These are phyloP conservation scores for Drosophila peninsularis DNA, from an alignment of 2,888 invertebrate genomes.

Conservation along the genomic window DNA sequence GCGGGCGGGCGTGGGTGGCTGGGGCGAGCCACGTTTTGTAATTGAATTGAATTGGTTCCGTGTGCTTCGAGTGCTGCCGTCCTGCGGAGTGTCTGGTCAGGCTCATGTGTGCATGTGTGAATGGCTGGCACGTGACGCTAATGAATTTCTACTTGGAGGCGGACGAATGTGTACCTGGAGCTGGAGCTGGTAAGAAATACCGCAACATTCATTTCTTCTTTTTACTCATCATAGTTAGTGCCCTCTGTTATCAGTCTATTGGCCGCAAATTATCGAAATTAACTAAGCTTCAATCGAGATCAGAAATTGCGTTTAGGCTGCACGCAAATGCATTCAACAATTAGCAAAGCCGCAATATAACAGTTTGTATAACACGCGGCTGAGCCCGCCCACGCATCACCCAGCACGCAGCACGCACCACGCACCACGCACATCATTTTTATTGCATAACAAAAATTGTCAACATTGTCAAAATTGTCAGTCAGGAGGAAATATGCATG, in stretches of 20 bases:
- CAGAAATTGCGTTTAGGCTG: slow-evolving; percentile 17
- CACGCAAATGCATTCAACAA: slow-evolving; percentile 40
- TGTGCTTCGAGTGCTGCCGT: slow-evolving; percentile 51
- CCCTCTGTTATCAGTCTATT: not conserved
- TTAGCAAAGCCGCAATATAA: slow-evolving; percentile 48
- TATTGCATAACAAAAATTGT: slow-evolving; percentile 76
- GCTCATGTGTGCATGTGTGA: slow-evolving; percentile 43
- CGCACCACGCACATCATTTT: slow-evolving; percentile 46
- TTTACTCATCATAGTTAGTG: slow-evolving; percentile 43
- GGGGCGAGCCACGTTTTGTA: slow-evolving; percentile 45
- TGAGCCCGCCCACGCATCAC: not conserved
- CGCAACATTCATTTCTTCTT: not conserved
- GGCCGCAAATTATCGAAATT: slow-evolving; percentile 60
- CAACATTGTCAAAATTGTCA: slow-evolving; percentile 76
- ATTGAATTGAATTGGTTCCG: slow-evolving; percentile 77
- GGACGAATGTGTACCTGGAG: not conserved
- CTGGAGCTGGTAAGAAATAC: not conserved
- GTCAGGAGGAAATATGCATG: slow-evolving; percentile 31
- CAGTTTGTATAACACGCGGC: slow-evolving; percentile 43
- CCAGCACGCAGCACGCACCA: not conserved
- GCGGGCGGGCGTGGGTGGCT: not conserved
- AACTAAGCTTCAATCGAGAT: slow-evolving; percentile 57
- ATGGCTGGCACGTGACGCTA: slow-evolving; percentile 50
- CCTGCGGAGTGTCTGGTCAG: slow-evolving; percentile 11
- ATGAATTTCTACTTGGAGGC: slow-evolving; percentile 52